Percentiles rank a stretch among this genome's conserved stretches.
Conservation (phyloP, 2,888 invertebrate species). For the Amiota mariae region DNA sequence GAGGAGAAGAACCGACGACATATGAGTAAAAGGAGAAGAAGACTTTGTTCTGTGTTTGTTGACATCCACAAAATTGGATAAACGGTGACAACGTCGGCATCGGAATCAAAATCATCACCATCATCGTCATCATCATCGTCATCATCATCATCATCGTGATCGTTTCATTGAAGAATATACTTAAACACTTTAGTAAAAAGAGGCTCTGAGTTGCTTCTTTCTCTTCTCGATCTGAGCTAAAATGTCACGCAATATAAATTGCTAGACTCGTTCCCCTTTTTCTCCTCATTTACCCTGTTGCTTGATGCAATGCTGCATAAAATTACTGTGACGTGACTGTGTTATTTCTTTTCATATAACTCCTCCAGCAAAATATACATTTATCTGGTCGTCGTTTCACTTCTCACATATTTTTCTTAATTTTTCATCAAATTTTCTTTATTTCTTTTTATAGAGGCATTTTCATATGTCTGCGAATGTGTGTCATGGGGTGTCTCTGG, state of each 20-base stretch:
- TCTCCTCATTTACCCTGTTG: background rate
- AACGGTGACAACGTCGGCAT: background rate
- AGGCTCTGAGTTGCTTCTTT: background rate
- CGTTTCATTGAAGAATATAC: slow-evolving; percentile 14
- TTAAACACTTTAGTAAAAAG: background rate
- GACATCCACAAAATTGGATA: background rate
- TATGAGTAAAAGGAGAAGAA: too few relatives aligned
- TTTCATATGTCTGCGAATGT: slow-evolving; percentile 44
- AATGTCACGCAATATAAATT: slow-evolving; percentile 17
- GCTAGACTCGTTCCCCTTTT: too few relatives aligned
- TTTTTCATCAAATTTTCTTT: slow-evolving; percentile 31
- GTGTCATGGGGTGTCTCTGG: slow-evolving; percentile 45
- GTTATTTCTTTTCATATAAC: background rate
- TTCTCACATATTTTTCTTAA: slow-evolving; percentile 53
- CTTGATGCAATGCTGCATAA: slow-evolving; percentile 32
- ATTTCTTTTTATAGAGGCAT: slow-evolving; percentile 16
- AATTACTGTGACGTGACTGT: slow-evolving; percentile 51
- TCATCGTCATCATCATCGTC: too few relatives aligned
- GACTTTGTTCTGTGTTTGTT: too few relatives aligned
- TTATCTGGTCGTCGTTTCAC: slow-evolving; percentile 46
- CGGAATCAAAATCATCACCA: background rate
- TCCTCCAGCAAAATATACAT: slow-evolving; percentile 6
- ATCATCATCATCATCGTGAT: slow-evolving; percentile 14
- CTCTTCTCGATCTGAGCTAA: background rate
- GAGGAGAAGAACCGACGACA: background rate